Conservation (phyloP, 2,888 invertebrate species). For the Rhamphomyia laevipes region DNA sequence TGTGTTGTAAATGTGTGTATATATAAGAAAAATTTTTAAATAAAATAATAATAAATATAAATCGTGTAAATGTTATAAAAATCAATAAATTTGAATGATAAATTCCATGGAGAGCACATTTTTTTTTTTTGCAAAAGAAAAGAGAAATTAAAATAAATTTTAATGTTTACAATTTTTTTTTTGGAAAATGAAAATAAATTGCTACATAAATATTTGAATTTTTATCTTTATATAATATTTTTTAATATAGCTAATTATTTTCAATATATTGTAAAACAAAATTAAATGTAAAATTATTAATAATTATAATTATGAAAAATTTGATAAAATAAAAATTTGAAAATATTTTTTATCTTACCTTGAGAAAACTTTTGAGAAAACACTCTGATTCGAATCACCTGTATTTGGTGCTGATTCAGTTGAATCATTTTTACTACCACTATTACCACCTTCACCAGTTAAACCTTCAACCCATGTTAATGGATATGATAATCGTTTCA, state of each 20-base stretch:
- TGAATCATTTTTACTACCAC: conserved; percentile 29
- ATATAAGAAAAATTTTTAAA: too few relatives aligned
- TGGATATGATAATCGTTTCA: conserved; percentile 83
- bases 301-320: background rate
- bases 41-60: too few relatives aligned
- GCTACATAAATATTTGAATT: too few relatives aligned
- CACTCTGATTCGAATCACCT: conserved; percentile 52
- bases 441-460: conserved; percentile 57
- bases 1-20: background rate
- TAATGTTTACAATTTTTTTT: too few relatives aligned
- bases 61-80: background rate
- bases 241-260: too few relatives aligned
- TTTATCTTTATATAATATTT: too few relatives aligned
- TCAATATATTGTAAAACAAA: background rate
- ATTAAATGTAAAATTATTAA: background rate
- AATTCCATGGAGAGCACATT: too few relatives aligned
- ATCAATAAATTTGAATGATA: background rate
- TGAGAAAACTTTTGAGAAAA: conserved; percentile 85
- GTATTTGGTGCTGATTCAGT: conserved; percentile 37
- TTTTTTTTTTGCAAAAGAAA: too few relatives aligned
- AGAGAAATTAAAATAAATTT: too few relatives aligned
- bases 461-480: conserved; percentile 85
- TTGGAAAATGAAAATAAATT: too few relatives aligned
- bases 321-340: background rate
- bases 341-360: conserved; percentile 45